Conservation (phyloP, 2,113 vertebrate species). For the Orycteropus afer region DNA sequence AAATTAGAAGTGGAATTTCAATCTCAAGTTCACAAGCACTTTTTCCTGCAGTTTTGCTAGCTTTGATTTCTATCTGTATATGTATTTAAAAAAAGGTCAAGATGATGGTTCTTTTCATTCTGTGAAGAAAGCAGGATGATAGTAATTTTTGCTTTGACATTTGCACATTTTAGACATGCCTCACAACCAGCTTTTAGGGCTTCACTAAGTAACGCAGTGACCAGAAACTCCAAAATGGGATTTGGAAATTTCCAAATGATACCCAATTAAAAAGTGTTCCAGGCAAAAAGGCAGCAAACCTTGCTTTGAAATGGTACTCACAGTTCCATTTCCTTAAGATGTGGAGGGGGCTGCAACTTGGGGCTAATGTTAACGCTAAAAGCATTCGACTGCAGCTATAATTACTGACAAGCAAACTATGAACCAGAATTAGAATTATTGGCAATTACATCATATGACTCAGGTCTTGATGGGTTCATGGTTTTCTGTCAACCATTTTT, state of each 20-base stretch:
- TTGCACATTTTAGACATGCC: constrained; percentile 76
- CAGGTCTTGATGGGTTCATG: constrained; percentile 60
- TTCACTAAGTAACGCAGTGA: constrained; percentile 81
- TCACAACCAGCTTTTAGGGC: constrained; percentile 78
- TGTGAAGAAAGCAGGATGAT: constrained; percentile 54
- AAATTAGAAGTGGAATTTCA: constrained; percentile 34
- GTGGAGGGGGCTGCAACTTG: constrained; percentile 1
- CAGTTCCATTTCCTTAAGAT: constrained; percentile 56
- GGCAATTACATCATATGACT: constrained; percentile 65
- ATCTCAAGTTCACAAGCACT: neutral
- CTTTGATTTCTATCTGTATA: constrained; percentile 59
- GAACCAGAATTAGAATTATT: constrained; percentile 80
- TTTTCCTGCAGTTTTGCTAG: constrained; percentile 2
- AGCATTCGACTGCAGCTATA: constrained; percentile 66
- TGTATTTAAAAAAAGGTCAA: constrained; percentile 53
- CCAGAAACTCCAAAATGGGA: constrained; percentile 83
- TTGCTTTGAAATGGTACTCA: constrained; percentile 78
- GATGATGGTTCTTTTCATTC: constrained; percentile 67
- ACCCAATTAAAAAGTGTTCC: constrained; percentile 87
- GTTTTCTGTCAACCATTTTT: constrained; percentile 58
- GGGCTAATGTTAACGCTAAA: constrained; percentile 39
- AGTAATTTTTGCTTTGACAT: constrained; percentile 76
- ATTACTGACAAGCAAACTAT: constrained; percentile 77
- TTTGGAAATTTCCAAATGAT: constrained; percentile 85
- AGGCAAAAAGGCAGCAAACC: constrained; percentile 85